Conservation (phyloP, 1,140 invertebrate species). For the Drosophila albomicans region DNA sequence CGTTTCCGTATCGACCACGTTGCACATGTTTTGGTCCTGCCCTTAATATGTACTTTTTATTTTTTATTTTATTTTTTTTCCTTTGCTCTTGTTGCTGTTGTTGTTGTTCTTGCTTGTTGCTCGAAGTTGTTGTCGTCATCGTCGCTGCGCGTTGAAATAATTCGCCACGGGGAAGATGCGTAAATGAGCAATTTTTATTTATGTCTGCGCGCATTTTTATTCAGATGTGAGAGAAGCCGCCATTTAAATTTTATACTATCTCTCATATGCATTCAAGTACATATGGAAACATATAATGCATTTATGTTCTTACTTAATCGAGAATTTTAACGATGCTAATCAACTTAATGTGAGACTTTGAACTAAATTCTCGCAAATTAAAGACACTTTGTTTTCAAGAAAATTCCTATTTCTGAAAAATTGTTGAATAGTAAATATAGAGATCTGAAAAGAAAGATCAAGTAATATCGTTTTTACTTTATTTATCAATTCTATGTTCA, state of each 20-base stretch:
- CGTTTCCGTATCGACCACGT: constrained; percentile 63
- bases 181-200: constrained; percentile 81
- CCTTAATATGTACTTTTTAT: constrained; percentile 41
- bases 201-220: constrained; percentile 50
- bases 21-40: constrained; percentile 72
- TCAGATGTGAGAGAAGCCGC: constrained; percentile 30
- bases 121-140: constrained; percentile 32
- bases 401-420: no score
- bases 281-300: neutral
- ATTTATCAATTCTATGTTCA: no score
- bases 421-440: no score
- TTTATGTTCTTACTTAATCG: no score
- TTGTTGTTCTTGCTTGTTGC: constrained; percentile 24
- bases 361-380: no score
- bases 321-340: no score
- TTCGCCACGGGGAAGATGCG: constrained; percentile 77
- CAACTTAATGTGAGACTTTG: no score
- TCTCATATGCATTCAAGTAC: constrained; percentile 9
- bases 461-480: no score
- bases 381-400: no score
- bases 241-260: neutral
- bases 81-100: constrained; percentile 26
- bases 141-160: constrained; percentile 68
- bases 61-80: constrained; percentile 28
- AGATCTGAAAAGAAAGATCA: no score